Percentiles rank a stretch among this genome's conserved stretches.
These are phyloP conservation scores for Mastacembelus armatus DNA, from an alignment of 2,797 vertebrate genomes.

Conservation along the genomic window DNA sequence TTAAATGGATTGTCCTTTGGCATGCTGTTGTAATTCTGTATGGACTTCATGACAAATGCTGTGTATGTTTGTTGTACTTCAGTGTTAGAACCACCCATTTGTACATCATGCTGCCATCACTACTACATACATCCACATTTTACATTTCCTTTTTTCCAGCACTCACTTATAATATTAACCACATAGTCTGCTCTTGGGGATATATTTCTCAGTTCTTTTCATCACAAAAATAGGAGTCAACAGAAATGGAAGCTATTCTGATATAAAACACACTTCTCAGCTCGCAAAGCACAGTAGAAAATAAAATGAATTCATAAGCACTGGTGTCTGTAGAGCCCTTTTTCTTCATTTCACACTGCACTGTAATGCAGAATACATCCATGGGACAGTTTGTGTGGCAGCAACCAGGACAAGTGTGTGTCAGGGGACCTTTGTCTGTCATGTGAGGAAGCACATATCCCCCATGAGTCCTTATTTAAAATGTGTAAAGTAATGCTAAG, in stretches of 20 bases:
- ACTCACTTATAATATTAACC: slow-evolving; percentile 2
- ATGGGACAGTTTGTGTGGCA: slow-evolving; percentile 62
- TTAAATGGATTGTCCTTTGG: too few species aligned
- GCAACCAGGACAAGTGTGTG: slow-evolving; percentile 57
- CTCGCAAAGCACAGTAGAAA: slow-evolving; percentile 15
- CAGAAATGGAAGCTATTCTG: slow-evolving; percentile 15
- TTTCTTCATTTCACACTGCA: slow-evolving; percentile 36
- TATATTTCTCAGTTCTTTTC: neutral
- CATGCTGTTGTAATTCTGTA: too few species aligned
- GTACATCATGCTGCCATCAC: too few species aligned
- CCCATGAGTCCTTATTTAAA: slow-evolving; percentile 60
- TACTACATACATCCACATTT: too few species aligned
- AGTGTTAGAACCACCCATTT: too few species aligned
- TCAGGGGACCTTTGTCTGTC: slow-evolving; percentile 63
- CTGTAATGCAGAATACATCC: slow-evolving; percentile 43
- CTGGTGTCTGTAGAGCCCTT: slow-evolving; percentile 32
- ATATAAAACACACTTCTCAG: slow-evolving; percentile 7
- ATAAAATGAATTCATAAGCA: slow-evolving; percentile 43
- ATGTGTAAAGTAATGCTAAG: slow-evolving; percentile 70
- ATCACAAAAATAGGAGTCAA: neutral
- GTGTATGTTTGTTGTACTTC: too few species aligned
- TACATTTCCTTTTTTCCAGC: neutral
- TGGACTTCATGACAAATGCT: too few species aligned
- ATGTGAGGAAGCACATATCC: slow-evolving; percentile 62
- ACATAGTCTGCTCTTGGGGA: neutral